Conservation (phyloP, 2,797 vertebrate species). For the Ciconia nigra region DNA sequence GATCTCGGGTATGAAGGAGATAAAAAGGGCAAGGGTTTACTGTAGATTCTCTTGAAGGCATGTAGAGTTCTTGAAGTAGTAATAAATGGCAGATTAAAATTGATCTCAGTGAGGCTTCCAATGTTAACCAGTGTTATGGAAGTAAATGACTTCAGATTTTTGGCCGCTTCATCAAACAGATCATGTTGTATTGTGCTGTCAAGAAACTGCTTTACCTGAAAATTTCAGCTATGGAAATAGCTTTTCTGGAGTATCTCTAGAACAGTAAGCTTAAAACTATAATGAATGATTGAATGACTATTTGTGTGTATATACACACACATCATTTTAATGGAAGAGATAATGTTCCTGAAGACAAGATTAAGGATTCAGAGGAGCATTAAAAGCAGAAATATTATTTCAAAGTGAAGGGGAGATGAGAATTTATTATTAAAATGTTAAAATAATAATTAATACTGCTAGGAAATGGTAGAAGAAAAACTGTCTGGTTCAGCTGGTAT, state of each 20-base stretch:
- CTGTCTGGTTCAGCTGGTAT: not conserved
- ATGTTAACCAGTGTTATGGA: not conserved
- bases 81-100: slow-evolving; percentile 45
- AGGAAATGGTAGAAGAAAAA: not conserved
- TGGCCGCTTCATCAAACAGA: not conserved
- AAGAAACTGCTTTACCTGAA: not conserved
- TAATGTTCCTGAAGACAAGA: slow-evolving; percentile 14
- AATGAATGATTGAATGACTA: slow-evolving; percentile 2
- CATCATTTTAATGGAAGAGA: slow-evolving; percentile 38
- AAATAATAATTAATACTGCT: slow-evolving; percentile 34
- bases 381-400: slow-evolving; percentile 46
- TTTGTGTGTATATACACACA: not conserved
- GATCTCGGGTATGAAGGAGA: slow-evolving; percentile 59
- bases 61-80: slow-evolving; percentile 31
- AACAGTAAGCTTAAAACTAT: not conserved
- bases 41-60: slow-evolving; percentile 34
- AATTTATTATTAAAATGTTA: slow-evolving; percentile 30
- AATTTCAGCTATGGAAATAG: not conserved
- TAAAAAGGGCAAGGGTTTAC: slow-evolving; percentile 59
- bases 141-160: not conserved
- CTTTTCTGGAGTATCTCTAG: not conserved
- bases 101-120: slow-evolving; percentile 5
- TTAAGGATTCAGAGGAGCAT: not conserved
- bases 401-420: slow-evolving; percentile 1
- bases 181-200: not conserved